Conservation (phyloP, 2,888 invertebrate species). For the Tinea trinotella region DNA sequence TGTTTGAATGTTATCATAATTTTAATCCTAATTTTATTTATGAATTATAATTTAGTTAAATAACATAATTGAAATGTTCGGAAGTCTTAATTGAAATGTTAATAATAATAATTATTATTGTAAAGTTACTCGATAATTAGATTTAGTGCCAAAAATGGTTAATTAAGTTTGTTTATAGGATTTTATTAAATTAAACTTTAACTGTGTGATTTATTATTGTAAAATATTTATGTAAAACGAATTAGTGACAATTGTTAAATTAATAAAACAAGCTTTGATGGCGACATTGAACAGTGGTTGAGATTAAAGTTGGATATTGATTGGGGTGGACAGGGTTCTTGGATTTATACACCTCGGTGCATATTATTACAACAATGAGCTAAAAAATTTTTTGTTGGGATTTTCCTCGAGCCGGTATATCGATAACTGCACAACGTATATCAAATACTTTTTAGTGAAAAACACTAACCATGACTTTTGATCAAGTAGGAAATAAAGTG, state of each 20-base stretch:
- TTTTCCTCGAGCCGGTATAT: too few relatives aligned
- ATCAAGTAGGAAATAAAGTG: too few relatives aligned
- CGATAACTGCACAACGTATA: too few relatives aligned
- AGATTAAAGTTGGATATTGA: constrained; percentile 22
- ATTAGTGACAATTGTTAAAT: constrained; percentile 64
- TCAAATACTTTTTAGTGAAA: too few relatives aligned
- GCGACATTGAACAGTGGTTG: constrained; percentile 27
- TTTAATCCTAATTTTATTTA: constrained; percentile 13
- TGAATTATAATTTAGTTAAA: constrained; percentile 3
- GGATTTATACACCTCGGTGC: constrained; percentile 39
- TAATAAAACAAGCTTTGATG: constrained; percentile 34
- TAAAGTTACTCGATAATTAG: constrained; percentile 53
- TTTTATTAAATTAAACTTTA: constrained; percentile 46
- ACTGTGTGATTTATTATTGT: constrained; percentile 58
- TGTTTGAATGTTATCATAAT: constrained; percentile 19
- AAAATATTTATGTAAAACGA: constrained; percentile 60
- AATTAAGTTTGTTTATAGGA: constrained; percentile 60
- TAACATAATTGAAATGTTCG: constrained; percentile 25
- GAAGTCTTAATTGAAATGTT: constrained; percentile 34
- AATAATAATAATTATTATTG: constrained; percentile 27
- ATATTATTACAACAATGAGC: too few relatives aligned
- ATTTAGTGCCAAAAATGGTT: constrained; percentile 65
- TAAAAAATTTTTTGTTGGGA: too few relatives aligned
- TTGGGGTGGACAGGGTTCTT: not conserved
- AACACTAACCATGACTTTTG: too few relatives aligned